Percentiles rank a stretch among this genome's conserved stretches.
Conservation (phyloP, 2,888 invertebrate genomes). For the Drosophila longiperda region DNA sequence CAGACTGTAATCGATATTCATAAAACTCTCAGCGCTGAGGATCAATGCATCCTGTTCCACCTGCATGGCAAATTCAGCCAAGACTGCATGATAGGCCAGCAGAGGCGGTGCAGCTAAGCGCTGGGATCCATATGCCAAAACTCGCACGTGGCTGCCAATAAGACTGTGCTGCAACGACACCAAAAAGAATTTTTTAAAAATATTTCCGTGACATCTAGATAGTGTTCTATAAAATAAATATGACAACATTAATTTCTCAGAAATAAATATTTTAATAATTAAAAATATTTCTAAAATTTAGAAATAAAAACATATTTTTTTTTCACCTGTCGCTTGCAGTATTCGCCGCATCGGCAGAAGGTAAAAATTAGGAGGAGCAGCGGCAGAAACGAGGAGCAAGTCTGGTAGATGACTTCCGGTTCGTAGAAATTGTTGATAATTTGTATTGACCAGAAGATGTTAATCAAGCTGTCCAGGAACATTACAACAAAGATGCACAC, state of each 20-base stretch:
- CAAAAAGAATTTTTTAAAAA: neutral
- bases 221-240: neutral
- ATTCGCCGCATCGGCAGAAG: slow-evolving; percentile 71
- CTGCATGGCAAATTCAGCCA: slow-evolving; percentile 74
- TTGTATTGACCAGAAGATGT: slow-evolving; percentile 72
- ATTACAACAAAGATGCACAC: slow-evolving; percentile 61
- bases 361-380: slow-evolving; percentile 42
- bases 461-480: slow-evolving; percentile 70
- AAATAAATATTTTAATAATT: neutral
- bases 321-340: slow-evolving; percentile 70
- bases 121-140: slow-evolving; percentile 47
- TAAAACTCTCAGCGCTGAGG: slow-evolving; percentile 70
- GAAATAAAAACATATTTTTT: neutral
- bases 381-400: slow-evolving; percentile 45
- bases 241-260: neutral
- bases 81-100: slow-evolving; percentile 59
- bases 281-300: neutral
- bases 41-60: slow-evolving; percentile 69
- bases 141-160: slow-evolving; percentile 59
- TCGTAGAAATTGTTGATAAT: slow-evolving; percentile 53
- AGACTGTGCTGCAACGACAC: slow-evolving; percentile 46
- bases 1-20: slow-evolving; percentile 69
- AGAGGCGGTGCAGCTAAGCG: slow-evolving; percentile 19
- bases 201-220: neutral
- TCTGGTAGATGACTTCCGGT: slow-evolving; percentile 49